Conservation (phyloP, 2,113 vertebrate species). For the Prunella himalayana region DNA sequence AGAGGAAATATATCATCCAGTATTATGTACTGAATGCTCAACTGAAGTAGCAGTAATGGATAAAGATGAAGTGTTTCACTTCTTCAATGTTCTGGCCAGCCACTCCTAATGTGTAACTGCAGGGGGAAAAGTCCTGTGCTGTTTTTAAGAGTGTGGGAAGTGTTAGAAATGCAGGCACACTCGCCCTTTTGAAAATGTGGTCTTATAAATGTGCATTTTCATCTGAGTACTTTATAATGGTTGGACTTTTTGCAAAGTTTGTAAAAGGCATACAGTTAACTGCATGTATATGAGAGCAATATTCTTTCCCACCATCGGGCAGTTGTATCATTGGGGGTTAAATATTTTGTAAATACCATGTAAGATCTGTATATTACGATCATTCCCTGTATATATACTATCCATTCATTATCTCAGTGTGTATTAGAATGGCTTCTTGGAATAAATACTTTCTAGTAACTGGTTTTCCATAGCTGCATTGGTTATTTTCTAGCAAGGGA, state of each 20-base stretch:
- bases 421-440: not conserved
- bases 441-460: conserved; percentile 11
- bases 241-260: not conserved
- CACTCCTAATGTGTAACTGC: conserved; percentile 75
- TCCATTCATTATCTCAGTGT: not conserved
- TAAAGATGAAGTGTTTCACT: conserved; percentile 94
- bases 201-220: not conserved
- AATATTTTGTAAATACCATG: conserved; percentile 33
- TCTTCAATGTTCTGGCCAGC: conserved; percentile 94
- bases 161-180: not conserved
- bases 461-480: not conserved
- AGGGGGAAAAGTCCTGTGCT: not conserved
- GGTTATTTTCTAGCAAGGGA: not conserved
- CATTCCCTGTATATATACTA: not conserved
- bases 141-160: not conserved
- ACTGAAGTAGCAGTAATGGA: conserved; percentile 94
- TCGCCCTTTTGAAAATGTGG: not conserved
- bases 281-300: not conserved
- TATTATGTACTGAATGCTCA: conserved; percentile 88
- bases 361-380: not conserved
- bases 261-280: not conserved
- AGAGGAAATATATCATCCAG: conserved; percentile 88
- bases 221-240: not conserved
- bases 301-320: not conserved
- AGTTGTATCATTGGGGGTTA: not conserved